A percentile compares a stretch with the other conserved stretches of the same genome.
Evolutionary conservation across 2,888 invertebrate genomes (phyloP).

Genomic region (Belgica antarctica): DNA sequence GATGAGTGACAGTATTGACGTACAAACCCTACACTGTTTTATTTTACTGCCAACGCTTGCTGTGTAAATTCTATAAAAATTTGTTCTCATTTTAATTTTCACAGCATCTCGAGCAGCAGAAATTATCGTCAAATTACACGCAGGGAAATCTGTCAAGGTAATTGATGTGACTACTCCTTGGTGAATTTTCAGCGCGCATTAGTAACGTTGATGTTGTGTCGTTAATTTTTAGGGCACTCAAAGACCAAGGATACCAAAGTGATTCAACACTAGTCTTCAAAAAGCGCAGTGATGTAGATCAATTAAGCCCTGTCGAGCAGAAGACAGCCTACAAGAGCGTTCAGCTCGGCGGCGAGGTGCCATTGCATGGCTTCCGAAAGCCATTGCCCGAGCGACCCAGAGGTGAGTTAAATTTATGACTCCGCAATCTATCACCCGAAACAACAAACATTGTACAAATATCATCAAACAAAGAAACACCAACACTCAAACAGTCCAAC

Average conservation of each 20-base stretch:
- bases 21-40: background rate
- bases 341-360: conserved; percentile 93
- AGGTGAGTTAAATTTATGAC: conserved; percentile 58
- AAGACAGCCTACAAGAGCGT: conserved; percentile 81
- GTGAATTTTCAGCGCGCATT: background rate
- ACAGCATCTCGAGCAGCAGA: conserved; percentile 71
- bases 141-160: conserved; percentile 83
- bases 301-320: conserved; percentile 77
- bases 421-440: background rate
- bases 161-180: conserved; percentile 46
- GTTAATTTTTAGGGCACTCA: conserved; percentile 77
- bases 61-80: background rate
- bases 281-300: conserved; percentile 67
- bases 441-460: too few relatives aligned
- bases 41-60: background rate
- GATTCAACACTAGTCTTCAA: conserved; percentile 85
- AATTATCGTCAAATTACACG: conserved; percentile 62
- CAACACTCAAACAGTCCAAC: background rate
- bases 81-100: conserved; percentile 46
- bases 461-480: background rate
- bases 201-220: background rate
- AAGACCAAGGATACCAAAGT: conserved; percentile 88
- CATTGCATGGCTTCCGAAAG: conserved; percentile 86
- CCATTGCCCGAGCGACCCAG: conserved; percentile 80
- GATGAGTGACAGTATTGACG: too few relatives aligned